Base-by-base conservation (phyloP, 2,888 invertebrate genomes). In the Bellardia pandia region DNA sequence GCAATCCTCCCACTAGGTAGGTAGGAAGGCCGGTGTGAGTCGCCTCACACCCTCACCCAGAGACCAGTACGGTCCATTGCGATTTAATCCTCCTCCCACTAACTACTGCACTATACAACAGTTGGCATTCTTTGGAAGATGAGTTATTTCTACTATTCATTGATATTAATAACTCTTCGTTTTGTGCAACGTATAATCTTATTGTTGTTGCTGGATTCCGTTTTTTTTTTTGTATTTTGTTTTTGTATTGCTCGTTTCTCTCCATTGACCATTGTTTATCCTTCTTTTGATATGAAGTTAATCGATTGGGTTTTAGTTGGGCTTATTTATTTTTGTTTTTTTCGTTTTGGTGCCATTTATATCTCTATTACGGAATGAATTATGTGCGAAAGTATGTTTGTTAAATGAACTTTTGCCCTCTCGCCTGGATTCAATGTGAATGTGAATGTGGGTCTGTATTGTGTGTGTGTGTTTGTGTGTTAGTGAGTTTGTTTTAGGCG, bases 81-180 rank as follows among this genome's bases (percentile, higher is more conserved):
- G n/a, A n/a, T n/a, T n/a, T n/a, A n/a, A n/a, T n/a, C n/a, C n/a
- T 58, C 30, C 64, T 23, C 30, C 69, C 62, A 71, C 62, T 23
- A 33, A 60, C 42, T 16, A 16, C 23, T 72, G n/a, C n/a, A 37
- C 13, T 56, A 13, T 56, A 69, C 30, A 83, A 58, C 48, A 48
- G 14, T 83, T 75, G 62, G 83, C 79, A 86, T 88, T 82, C 87
- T 80, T 80, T 76, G 30, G 66, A 45, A 86, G 76, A 85, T 88
- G 86, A 85, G 79, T 82, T 87, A 87, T 87, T 81, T 62, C 81
- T 58, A 78, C 87, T 71, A 87, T 89, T 90, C 90, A 91, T 91
- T 91, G 90, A 90, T 90, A 91, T 91, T 91, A 91, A 91, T 91
- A 91, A 91, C 91, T 89, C 86, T 88, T 66, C 51, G 84, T 76